These are phyloP conservation scores for Teleogryllus oceanicus DNA, from an alignment of 2,888 invertebrate genomes.

Conservation along the genomic window DNA sequence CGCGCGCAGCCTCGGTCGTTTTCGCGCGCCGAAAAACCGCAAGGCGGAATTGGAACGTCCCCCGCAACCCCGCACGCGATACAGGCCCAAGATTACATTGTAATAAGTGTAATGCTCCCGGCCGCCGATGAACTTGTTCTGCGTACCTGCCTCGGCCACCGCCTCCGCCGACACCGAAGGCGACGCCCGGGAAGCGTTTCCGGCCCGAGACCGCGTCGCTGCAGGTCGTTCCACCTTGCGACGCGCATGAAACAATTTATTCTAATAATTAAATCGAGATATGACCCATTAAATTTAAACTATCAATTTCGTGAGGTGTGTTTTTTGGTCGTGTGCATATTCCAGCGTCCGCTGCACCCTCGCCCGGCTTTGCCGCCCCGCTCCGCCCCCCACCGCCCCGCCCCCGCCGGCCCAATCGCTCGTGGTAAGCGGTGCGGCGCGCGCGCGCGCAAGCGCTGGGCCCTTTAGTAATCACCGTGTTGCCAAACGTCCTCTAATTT, in stretches of 20 bases:
- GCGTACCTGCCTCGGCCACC: background rate
- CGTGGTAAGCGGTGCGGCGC: background rate
- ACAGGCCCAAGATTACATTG: background rate
- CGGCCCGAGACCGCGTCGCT: background rate
- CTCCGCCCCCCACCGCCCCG: too few relatives aligned
- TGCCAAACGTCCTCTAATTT: conserved; percentile 3
- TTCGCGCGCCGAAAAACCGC: conserved; percentile 11
- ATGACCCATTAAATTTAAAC: background rate
- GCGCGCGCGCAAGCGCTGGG: background rate
- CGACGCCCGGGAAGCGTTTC: background rate
- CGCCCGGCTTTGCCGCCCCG: too few relatives aligned
- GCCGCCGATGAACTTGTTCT: background rate
- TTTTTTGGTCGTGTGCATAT: too few relatives aligned
- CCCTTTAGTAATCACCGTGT: conserved; percentile 3
- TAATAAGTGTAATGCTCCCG: background rate
- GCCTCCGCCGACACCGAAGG: background rate
- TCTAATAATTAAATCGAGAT: background rate
- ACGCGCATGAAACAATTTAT: background rate
- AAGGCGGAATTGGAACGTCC: background rate
- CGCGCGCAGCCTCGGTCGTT: background rate
- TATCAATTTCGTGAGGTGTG: background rate
- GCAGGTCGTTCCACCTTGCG: background rate
- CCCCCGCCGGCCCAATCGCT: too few relatives aligned
- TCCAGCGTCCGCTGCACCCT: too few relatives aligned
- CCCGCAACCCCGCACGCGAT: background rate